These are phyloP conservation scores for Huso huso DNA, from an alignment of 2,797 vertebrate genomes.

Conservation along the genomic window DNA sequence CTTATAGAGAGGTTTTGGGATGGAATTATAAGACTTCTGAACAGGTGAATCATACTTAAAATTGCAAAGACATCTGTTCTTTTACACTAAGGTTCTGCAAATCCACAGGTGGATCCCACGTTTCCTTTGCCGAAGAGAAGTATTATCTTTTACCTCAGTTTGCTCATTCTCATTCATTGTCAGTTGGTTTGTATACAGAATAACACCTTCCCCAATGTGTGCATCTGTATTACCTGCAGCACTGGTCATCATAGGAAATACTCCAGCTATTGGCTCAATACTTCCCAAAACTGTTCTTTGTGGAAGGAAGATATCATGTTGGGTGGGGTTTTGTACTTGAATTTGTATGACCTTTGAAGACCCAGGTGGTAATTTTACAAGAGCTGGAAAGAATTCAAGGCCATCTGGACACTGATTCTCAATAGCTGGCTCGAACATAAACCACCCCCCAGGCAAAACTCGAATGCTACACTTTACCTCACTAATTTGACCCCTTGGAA, in stretches of 20 bases:
- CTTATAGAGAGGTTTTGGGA: constrained; percentile 12
- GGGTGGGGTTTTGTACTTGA: not conserved
- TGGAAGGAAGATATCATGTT: not conserved
- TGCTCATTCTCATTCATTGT: too few relatives aligned
- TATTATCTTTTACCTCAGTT: too few relatives aligned
- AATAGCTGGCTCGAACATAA: not conserved
- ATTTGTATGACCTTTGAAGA: not conserved
- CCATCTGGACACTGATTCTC: not conserved
- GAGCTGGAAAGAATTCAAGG: not conserved
- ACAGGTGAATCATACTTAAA: too few relatives aligned
- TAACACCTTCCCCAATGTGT: too few relatives aligned
- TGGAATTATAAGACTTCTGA: constrained; percentile 9
- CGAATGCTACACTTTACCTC: not conserved
- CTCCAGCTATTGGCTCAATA: not conserved
- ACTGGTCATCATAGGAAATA: not conserved
- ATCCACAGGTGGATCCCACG: too few relatives aligned
- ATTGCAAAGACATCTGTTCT: too few relatives aligned
- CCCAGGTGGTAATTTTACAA: not conserved
- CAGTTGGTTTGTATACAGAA: too few relatives aligned
- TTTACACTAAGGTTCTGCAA: too few relatives aligned
- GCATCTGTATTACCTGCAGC: too few relatives aligned
- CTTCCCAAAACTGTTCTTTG: not conserved
- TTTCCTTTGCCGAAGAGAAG: too few relatives aligned
- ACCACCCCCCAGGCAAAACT: not conserved
- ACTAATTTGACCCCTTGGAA: not conserved